Evolutionary conservation across 2,113 vertebrate genomes (phyloP).

Genomic region (Vireo altiloquus): DNA sequence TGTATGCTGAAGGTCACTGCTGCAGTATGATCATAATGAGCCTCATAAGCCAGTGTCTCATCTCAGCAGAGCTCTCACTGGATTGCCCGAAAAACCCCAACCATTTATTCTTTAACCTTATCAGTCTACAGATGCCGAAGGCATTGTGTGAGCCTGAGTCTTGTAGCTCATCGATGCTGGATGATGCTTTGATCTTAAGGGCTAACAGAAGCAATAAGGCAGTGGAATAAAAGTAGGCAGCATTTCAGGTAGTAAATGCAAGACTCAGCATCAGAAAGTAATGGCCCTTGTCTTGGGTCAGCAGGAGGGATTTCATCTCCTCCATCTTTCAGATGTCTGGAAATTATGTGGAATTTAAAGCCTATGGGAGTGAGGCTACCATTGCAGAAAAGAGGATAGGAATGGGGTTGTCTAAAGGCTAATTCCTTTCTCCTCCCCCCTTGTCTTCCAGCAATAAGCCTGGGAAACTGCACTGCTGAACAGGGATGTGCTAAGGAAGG

Average conservation of each 20-base stretch:
- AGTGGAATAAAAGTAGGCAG: neutral
- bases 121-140: neutral
- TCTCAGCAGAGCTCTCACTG: neutral
- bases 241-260: neutral
- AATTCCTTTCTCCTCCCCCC: neutral
- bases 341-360: neutral
- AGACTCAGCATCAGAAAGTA: neutral
- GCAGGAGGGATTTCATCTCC: neutral
- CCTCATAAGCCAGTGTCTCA: slow-evolving; percentile 49
- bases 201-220: neutral
- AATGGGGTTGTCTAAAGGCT: neutral
- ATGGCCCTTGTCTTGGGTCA: neutral
- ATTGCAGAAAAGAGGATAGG: neutral
- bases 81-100: neutral
- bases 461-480: neutral
- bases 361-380: neutral
- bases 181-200: neutral
- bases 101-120: slow-evolving; percentile 39
- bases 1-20: slow-evolving; percentile 61
- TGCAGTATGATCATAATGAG: slow-evolving; percentile 46
- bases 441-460: neutral
- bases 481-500: neutral
- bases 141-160: neutral
- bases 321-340: neutral
- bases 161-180: neutral